Evolutionary conservation across 2,888 invertebrate genomes (phyloP).

Genomic region (Auanema sp.): DNA sequence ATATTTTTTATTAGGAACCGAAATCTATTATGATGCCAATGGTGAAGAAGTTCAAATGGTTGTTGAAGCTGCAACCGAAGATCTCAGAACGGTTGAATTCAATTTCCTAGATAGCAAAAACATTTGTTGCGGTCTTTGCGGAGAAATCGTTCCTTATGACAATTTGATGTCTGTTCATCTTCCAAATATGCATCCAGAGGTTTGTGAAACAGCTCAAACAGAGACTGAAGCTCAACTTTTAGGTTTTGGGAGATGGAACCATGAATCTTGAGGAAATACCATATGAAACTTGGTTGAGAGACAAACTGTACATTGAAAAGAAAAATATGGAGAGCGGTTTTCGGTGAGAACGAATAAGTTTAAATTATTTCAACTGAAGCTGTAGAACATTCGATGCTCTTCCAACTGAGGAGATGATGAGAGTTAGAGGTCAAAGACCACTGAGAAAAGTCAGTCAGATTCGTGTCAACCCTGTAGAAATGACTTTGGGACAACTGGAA

Average conservation of each 20-base stretch:
- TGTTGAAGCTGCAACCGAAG: slow-evolving; percentile 3
- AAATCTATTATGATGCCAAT: slow-evolving; percentile 17
- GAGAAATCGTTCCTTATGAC: slow-evolving; percentile 60
- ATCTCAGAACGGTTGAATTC: slow-evolving; percentile 43
- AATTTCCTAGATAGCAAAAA: slow-evolving; percentile 52
- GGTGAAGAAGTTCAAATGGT: slow-evolving; percentile 22
- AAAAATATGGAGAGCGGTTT: slow-evolving; percentile 46
- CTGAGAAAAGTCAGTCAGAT: slow-evolving; percentile 43
- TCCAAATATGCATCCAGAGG: slow-evolving; percentile 56
- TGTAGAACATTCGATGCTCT: background rate
- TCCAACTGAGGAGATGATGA: slow-evolving; percentile 5
- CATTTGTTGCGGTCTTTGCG: slow-evolving; percentile 61
- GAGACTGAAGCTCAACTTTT: background rate
- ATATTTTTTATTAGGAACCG: slow-evolving; percentile 7
- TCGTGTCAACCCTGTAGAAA: slow-evolving; percentile 59
- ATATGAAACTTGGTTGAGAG: slow-evolving; percentile 54
- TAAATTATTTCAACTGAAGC: background rate
- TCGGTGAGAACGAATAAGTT: slow-evolving; percentile 15
- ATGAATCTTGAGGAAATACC: slow-evolving; percentile 59
- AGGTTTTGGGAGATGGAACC: slow-evolving; percentile 40
- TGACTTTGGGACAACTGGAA: slow-evolving; percentile 55
- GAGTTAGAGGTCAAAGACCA: background rate
- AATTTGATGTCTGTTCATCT: slow-evolving; percentile 53
- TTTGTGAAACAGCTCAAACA: background rate
- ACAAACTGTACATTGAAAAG: slow-evolving; percentile 41